Conservation (phyloP, 2,888 invertebrate genomes). For the Aplocera efformata region DNA sequence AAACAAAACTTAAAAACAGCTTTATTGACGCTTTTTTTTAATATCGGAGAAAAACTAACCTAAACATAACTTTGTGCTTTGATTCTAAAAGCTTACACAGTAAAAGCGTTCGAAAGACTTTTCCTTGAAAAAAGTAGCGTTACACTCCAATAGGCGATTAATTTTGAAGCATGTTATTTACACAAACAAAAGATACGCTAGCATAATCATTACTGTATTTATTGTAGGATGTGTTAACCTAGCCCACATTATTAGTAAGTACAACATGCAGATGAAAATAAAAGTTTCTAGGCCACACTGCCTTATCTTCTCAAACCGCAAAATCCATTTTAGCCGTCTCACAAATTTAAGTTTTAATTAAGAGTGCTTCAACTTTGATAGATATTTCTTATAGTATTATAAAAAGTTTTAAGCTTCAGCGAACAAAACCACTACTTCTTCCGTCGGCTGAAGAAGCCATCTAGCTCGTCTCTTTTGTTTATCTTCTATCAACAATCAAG, state of each 20-base stretch:
- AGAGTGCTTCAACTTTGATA: slow-evolving; percentile 29
- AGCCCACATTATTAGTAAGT: slow-evolving; percentile 2
- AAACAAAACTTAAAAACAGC: too few species aligned
- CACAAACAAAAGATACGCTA: slow-evolving; percentile 27
- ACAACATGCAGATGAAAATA: slow-evolving; percentile 1
- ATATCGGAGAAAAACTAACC: too few species aligned
- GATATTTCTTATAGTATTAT: slow-evolving; percentile 27
- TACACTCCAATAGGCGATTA: too few species aligned
- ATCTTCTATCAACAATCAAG: slow-evolving; percentile 26
- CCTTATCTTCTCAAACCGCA: slow-evolving; percentile 16
- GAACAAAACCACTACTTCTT: slow-evolving; percentile 15
- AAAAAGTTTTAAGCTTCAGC: slow-evolving; percentile 13
- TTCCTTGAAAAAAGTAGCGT: too few species aligned
- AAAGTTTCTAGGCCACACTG: slow-evolving; percentile 4
- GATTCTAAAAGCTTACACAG: too few species aligned
- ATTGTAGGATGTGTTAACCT: slow-evolving; percentile 1
- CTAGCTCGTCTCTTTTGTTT: slow-evolving; percentile 24
- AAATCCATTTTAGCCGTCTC: slow-evolving; percentile 27
- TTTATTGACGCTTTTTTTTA: too few species aligned
- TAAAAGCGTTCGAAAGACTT: too few species aligned
- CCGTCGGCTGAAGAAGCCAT: slow-evolving; percentile 7
- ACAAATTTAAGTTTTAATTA: slow-evolving; percentile 44
- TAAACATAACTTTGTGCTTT: too few species aligned
- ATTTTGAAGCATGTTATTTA: too few species aligned
- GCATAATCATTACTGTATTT: slow-evolving; percentile 48